phyloP scores from a whole-genome alignment of 2,113 vertebrate genomes.

The Ailurus styani region DNA sequence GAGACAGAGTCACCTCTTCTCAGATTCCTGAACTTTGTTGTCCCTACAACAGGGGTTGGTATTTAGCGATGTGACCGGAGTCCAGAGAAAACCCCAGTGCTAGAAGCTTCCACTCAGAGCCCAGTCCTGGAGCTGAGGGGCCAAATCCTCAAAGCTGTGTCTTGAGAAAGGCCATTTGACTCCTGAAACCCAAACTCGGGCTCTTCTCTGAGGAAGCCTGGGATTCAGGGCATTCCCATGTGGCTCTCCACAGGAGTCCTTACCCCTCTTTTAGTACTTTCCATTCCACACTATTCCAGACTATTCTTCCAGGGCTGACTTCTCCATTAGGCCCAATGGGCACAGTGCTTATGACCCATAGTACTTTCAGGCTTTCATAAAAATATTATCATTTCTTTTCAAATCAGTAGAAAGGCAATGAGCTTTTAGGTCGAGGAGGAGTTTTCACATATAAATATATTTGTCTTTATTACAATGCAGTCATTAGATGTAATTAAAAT shows the following conservation, averaged over 20 bases:
- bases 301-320: background rate
- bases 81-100: background rate
- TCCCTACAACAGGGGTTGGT: background rate
- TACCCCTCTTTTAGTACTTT: background rate
- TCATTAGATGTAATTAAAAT: background rate
- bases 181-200: background rate
- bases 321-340: background rate
- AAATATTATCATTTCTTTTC: constrained; percentile 33
- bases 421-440: background rate
- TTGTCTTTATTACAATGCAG: background rate
- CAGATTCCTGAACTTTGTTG: background rate
- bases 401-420: constrained; percentile 21
- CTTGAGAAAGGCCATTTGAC: background rate
- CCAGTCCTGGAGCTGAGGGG: background rate
- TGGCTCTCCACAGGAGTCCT: background rate
- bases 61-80: background rate
- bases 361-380: background rate
- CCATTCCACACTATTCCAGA: background rate
- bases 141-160: background rate
- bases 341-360: background rate
- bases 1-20: background rate
- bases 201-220: background rate
- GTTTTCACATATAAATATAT: background rate
- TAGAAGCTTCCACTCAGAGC: background rate
- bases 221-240: background rate